Percentiles rank a stretch among this genome's conserved stretches.
phyloP scores from a whole-genome alignment of 2,797 vertebrate species.

The Typhlichthys subterraneus region DNA sequence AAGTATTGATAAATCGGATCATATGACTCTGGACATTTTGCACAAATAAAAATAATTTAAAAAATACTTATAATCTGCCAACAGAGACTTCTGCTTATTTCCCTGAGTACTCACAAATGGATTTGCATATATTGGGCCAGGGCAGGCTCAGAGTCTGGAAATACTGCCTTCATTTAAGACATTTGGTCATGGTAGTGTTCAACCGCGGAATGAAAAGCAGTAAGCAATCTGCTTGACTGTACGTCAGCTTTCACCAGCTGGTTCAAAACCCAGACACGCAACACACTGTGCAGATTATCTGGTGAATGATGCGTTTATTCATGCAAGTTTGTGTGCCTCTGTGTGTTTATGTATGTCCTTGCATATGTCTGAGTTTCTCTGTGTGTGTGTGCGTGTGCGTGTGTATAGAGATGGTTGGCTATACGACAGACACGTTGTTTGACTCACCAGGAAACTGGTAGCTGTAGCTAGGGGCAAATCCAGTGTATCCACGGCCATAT shows the following conservation, averaged over 20 bases:
- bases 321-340: constrained; percentile 34
- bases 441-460: constrained; percentile 98
- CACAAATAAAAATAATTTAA: constrained; percentile 44
- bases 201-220: constrained; percentile 53
- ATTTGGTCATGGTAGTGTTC: constrained; percentile 70
- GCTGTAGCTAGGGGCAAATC: constrained; percentile 98
- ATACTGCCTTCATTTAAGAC: constrained; percentile 52
- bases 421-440: constrained; percentile 42
- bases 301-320: constrained; percentile 55
- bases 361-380: constrained; percentile 4
- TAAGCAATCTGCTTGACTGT: constrained; percentile 63
- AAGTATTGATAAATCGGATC: no score
- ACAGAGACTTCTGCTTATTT: constrained; percentile 57
- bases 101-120: constrained; percentile 53
- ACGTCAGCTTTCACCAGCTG: constrained; percentile 59
- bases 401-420: constrained; percentile 38
- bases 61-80: constrained; percentile 35
- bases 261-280: constrained; percentile 57
- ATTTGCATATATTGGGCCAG: constrained; percentile 72
- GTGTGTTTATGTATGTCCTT: constrained; percentile 6
- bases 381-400: constrained; percentile 27
- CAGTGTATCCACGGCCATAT: constrained; percentile 96
- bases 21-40: constrained; percentile 62
- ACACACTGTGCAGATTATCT: constrained; percentile 59
- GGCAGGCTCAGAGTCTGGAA: constrained; percentile 42